phyloP scores from a whole-genome alignment of 2,797 vertebrate species.

The Brotogeris chrysoptera region DNA sequence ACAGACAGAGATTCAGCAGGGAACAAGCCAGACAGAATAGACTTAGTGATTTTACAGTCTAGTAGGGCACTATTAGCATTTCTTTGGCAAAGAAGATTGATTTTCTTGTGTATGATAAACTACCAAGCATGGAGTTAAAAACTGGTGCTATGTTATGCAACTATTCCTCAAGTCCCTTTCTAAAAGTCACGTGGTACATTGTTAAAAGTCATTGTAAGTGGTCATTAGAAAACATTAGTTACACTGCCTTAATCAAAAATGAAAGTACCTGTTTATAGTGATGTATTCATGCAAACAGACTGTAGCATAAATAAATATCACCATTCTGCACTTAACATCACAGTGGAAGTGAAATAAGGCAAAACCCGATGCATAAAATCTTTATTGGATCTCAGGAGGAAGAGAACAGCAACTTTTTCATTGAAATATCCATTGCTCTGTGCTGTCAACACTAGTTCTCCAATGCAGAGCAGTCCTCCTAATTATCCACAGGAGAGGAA shows the following conservation, averaged over 20 bases:
- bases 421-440: conserved; percentile 40
- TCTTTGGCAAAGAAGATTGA: not conserved
- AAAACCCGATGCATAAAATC: conserved; percentile 34
- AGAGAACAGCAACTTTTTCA: conserved; percentile 48
- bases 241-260: conserved; percentile 35
- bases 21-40: not conserved
- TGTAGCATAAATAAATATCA: conserved; percentile 48
- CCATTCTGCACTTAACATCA: not conserved
- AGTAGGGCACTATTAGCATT: not conserved
- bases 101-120: not conserved
- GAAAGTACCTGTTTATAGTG: conserved; percentile 60
- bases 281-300: conserved; percentile 50
- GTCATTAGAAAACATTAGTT: conserved; percentile 55
- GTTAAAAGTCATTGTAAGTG: conserved; percentile 5
- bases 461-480: conserved; percentile 9
- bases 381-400: conserved; percentile 50
- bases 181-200: conserved; percentile 40
- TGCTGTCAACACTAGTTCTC: conserved; percentile 41
- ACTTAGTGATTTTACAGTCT: not conserved
- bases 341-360: conserved; percentile 23
- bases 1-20: not conserved
- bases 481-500: conserved; percentile 38
- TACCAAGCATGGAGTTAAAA: conserved; percentile 33
- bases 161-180: conserved; percentile 9
- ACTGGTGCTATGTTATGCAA: not conserved